A percentile compares a stretch with the other conserved stretches of the same genome.
Conservation (phyloP, 1,140 invertebrate genomes). For the Whitmania pigra region DNA sequence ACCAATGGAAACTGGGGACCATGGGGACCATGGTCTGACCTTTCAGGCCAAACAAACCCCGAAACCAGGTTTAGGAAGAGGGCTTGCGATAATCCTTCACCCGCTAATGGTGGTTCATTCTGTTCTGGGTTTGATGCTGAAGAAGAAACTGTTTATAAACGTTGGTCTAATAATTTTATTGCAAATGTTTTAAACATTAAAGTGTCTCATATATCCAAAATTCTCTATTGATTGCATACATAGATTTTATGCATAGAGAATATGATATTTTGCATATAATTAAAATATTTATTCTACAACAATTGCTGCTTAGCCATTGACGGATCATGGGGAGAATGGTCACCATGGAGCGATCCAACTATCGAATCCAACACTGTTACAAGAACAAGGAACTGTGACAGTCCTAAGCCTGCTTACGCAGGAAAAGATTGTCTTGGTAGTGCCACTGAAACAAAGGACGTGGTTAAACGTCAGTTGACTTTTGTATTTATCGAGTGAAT, state of each 20-base stretch:
- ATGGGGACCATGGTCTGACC: constrained; percentile 5
- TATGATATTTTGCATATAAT: too few relatives aligned
- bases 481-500: too few relatives aligned
- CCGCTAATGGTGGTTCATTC: constrained; percentile 13
- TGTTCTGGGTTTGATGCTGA: constrained; percentile 1
- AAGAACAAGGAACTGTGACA: constrained; percentile 38
- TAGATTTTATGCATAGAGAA: too few relatives aligned
- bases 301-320: constrained; percentile 21
- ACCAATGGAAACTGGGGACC: constrained; percentile 15
- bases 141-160: background rate
- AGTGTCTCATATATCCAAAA: too few relatives aligned
- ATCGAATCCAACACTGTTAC: constrained; percentile 35
- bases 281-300: too few relatives aligned
- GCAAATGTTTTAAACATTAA: too few relatives aligned
- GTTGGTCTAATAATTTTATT: too few relatives aligned
- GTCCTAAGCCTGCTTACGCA: constrained; percentile 39
- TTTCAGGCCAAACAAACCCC: background rate
- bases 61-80: constrained; percentile 2
- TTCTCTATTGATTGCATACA: too few relatives aligned
- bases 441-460: constrained; percentile 10
- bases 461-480: background rate
- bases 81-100: constrained; percentile 15
- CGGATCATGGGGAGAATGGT: constrained; percentile 29
- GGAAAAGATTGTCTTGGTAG: constrained; percentile 31
- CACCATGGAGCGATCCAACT: constrained; percentile 27